Evolutionary conservation across 2,113 vertebrate genomes (phyloP), one percentile per base, ranked within the genome.

Genomic region (Colinus virginianus): DNA sequence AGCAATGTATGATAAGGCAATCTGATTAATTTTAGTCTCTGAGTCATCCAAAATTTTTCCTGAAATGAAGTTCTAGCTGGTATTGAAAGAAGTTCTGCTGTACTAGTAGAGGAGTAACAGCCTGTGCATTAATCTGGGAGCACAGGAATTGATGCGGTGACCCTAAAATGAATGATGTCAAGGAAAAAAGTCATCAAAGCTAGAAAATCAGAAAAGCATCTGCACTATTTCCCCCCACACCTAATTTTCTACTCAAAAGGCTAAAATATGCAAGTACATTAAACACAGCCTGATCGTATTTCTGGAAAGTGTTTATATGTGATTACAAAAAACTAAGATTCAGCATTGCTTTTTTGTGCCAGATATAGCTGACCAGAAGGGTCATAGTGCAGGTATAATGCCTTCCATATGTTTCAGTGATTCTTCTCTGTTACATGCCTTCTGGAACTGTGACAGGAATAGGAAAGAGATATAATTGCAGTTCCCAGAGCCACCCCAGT

Each of bases 141-240:
- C 38, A 63, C 0, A 66, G 18, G 55, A 92, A 93, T 83, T 90
- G 32, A 75, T 83, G 38, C 58, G 43, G 55, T 90, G 85, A 95
- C 76, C 92, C 69, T 86, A 71, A 88, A 94, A 87, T 40, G 68
- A 30, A 13, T 59, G 38, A 66, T 71, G 75, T 93, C 75, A 90
- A 92, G 82, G 49, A 79, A 94, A 91, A 91, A 94, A n/a, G 49
- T 92, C 93, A 83, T 90, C 91, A 96, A 95, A 96, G 87, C 71
- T 79, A 80, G 68, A 91, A 93, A 74, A 94, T 87, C 36, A 79
- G 38, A 70, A 93, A 62, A 91, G 40, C 89, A 78, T 89, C 84
- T 94, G 91, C 58, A 61, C 59, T 88, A 64, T 74, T 91, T 96
- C 76, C 51, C 7, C 76, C 9, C 68, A 89, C 84, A 92, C 89